Evolutionary conservation across 1,140 invertebrate species (phyloP).

Genomic region (Bathynomus jamesi): DNA sequence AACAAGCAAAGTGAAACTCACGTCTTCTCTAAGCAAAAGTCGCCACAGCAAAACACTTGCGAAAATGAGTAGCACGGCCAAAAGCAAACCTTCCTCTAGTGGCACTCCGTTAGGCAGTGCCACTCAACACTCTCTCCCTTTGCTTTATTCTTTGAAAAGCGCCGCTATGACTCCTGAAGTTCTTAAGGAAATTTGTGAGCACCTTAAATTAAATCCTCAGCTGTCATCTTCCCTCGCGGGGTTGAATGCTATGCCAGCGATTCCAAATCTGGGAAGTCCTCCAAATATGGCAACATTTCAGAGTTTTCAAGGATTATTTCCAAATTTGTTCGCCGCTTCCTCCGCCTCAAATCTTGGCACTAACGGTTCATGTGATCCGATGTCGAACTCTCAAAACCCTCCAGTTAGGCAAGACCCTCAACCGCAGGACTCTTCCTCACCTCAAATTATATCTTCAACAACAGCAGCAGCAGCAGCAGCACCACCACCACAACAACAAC

Average conservation of each 20-base stretch:
- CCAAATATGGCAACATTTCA: not conserved
- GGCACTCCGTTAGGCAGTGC: not conserved
- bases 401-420: no score
- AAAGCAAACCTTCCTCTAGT: not conserved
- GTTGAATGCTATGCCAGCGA: not conserved
- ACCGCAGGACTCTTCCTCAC: no score
- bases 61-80: not conserved
- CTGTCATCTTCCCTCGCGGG: not conserved
- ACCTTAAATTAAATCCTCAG: not conserved
- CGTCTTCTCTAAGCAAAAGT: not conserved
- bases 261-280: not conserved
- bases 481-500: no score
- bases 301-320: not conserved
- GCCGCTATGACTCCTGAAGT: not conserved
- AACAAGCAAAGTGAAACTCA: not conserved
- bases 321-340: not conserved
- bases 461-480: no score
- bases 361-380: no score
- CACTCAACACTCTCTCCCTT: not conserved
- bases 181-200: not conserved
- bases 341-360: no score
- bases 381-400: no score
- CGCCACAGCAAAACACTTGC: not conserved
- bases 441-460: no score
- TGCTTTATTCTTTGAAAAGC: not conserved